Conservation (phyloP, 2,797 vertebrate species). For the Ptychadena robeensis region DNA sequence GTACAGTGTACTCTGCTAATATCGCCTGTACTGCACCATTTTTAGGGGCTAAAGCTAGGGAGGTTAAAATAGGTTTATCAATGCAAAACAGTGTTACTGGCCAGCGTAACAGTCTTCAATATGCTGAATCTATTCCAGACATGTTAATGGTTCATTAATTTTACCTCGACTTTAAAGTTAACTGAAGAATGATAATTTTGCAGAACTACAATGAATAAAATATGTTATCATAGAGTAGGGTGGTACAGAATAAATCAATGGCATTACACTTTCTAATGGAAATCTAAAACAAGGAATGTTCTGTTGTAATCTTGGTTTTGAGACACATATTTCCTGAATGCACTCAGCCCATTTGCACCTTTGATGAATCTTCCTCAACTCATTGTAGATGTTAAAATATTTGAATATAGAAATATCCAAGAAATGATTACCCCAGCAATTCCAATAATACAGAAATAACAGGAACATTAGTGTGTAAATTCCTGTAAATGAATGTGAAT, state of each 20-base stretch:
- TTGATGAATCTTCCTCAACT: neutral
- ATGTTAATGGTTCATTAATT: slow-evolving; percentile 44
- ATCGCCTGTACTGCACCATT: no score
- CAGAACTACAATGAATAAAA: slow-evolving; percentile 10
- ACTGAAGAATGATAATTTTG: slow-evolving; percentile 23
- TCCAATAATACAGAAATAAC: neutral
- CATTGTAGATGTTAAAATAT: neutral
- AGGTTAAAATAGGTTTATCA: neutral
- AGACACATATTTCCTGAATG: neutral
- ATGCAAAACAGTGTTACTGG: neutral
- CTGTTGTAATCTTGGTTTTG: neutral
- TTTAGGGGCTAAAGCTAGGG: no score
- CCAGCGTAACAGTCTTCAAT: neutral
- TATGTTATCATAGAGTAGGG: neutral
- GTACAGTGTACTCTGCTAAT: no score
- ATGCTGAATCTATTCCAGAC: slow-evolving; percentile 7
- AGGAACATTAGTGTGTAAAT: neutral
- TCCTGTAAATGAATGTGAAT: slow-evolving; percentile 13
- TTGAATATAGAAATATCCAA: neutral
- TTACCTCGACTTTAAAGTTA: slow-evolving; percentile 26
- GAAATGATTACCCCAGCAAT: slow-evolving; percentile 8
- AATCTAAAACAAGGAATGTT: neutral
- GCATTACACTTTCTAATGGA: neutral
- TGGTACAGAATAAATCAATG: neutral
- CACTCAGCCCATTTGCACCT: neutral